Evolutionary conservation across 2,797 vertebrate species (phyloP).

Genomic region (Mormyrus hasselquistii): DNA sequence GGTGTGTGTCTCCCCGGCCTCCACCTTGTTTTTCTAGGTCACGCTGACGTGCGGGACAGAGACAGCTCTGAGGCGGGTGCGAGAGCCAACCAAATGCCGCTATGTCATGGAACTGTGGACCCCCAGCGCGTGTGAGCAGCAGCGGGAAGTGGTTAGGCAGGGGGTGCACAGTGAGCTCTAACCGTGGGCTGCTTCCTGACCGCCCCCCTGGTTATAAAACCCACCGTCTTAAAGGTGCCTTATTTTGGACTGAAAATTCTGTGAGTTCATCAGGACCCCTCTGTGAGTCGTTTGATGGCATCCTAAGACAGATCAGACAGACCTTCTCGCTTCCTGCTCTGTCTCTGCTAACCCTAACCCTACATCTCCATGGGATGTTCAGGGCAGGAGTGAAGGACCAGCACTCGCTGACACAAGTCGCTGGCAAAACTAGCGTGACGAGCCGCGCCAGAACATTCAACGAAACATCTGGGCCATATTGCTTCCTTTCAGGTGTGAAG

Average conservation of each 20-base stretch:
- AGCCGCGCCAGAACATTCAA: not conserved
- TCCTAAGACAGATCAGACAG: not conserved
- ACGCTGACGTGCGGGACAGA: slow-evolving; percentile 67
- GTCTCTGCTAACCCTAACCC: not conserved
- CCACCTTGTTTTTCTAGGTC: slow-evolving; percentile 68
- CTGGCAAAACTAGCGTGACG: not conserved
- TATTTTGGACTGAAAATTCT: not conserved
- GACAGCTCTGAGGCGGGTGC: slow-evolving; percentile 65
- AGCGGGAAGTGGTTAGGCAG: slow-evolving; percentile 38
- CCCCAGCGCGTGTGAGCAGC: slow-evolving; percentile 47
- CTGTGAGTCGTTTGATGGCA: not conserved
- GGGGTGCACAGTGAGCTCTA: slow-evolving; percentile 52
- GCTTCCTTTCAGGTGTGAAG: not conserved
- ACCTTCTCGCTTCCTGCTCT: not conserved
- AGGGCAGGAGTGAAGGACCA: not conserved
- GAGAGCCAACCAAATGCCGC: slow-evolving; percentile 59
- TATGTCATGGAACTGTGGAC: slow-evolving; percentile 55
- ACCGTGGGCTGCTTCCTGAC: slow-evolving; percentile 15
- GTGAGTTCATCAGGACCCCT: not conserved
- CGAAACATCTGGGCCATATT: not conserved
- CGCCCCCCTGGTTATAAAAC: not conserved
- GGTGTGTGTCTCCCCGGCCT: slow-evolving; percentile 31
- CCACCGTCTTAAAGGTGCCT: not conserved
- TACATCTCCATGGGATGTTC: not conserved
- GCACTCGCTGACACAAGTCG: not conserved